A percentile compares a stretch with the other conserved stretches of the same genome.
Conservation (phyloP, 2,113 vertebrate species). For the Eretmochelys imbricata region DNA sequence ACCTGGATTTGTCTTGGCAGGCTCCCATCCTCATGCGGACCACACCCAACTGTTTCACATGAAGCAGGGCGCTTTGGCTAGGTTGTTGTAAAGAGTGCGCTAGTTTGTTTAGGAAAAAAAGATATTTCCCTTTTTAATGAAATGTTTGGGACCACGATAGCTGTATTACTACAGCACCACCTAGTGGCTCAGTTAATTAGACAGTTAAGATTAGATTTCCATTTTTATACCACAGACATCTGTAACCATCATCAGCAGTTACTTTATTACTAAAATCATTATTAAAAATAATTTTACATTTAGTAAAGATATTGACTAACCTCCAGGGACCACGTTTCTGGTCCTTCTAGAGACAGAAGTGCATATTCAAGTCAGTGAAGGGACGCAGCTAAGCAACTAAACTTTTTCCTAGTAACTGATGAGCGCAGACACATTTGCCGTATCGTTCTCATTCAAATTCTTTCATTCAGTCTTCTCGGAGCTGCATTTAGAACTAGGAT, state of each 20-base stretch:
- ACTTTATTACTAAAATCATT: constrained; percentile 41
- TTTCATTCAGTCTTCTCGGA: constrained; percentile 27
- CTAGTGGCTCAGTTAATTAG: rapidly evolving
- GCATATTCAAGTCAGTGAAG: constrained; percentile 7
- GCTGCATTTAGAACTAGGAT: constrained; percentile 16
- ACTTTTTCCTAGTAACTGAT: constrained; percentile 38
- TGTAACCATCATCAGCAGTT: rapidly evolving
- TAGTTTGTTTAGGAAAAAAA: background rate
- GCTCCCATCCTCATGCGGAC: background rate
- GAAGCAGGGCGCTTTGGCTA: background rate
- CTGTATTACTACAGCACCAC: background rate
- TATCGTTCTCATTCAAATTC: background rate
- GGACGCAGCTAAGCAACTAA: background rate
- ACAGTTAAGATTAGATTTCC: background rate
- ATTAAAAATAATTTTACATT: constrained; percentile 6
- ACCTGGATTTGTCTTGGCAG: background rate
- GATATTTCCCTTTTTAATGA: background rate
- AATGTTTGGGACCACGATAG: background rate
- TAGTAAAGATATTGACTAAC: background rate
- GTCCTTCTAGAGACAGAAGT: constrained; percentile 19
- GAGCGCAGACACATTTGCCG: constrained; percentile 39
- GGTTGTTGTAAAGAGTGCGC: rapidly evolving
- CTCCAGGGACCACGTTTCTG: background rate
- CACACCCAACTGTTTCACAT: background rate
- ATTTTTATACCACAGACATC: rapidly evolving